phyloP scores from a whole-genome alignment of 1,140 invertebrate species.

The Formica exsecta region DNA sequence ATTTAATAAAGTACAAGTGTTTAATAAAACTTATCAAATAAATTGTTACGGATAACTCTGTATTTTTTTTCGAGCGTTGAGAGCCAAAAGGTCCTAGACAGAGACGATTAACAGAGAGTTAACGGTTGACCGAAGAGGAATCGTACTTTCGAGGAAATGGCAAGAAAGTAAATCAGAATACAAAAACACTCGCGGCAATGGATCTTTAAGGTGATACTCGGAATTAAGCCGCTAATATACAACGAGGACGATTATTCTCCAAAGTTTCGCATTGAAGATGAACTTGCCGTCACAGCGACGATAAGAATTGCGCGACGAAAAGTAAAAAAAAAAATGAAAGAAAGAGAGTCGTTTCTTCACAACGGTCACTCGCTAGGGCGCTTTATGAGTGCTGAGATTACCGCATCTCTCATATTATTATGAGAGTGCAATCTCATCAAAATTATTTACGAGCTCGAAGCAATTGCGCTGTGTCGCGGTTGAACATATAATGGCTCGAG shows the following conservation, averaged over 20 bases:
- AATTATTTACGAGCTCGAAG: constrained; percentile 53
- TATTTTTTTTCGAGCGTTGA: background rate
- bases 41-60: background rate
- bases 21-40: constrained; percentile 8
- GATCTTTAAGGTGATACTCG: constrained; percentile 32
- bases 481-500: constrained; percentile 23
- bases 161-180: too few relatives aligned
- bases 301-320: constrained; percentile 51
- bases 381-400: constrained; percentile 26
- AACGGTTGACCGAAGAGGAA: constrained; percentile 2
- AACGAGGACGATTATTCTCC: constrained; percentile 53
- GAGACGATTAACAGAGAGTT: constrained; percentile 10
- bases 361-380: background rate
- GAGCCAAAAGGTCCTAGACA: background rate
- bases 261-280: constrained; percentile 32
- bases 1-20: background rate
- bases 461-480: constrained; percentile 22
- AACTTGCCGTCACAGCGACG: constrained; percentile 9
- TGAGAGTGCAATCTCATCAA: constrained; percentile 30
- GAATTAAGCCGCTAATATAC: constrained; percentile 32
- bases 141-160: constrained; percentile 48
- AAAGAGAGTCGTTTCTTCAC: background rate
- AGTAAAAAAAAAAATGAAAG: too few relatives aligned
- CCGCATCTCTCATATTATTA: constrained; percentile 49
- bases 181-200: background rate